Evolutionary conservation across 2,888 invertebrate species (phyloP), one percentile per base, ranked within the genome.

Genomic region (Pristionchus exspectatus): DNA sequence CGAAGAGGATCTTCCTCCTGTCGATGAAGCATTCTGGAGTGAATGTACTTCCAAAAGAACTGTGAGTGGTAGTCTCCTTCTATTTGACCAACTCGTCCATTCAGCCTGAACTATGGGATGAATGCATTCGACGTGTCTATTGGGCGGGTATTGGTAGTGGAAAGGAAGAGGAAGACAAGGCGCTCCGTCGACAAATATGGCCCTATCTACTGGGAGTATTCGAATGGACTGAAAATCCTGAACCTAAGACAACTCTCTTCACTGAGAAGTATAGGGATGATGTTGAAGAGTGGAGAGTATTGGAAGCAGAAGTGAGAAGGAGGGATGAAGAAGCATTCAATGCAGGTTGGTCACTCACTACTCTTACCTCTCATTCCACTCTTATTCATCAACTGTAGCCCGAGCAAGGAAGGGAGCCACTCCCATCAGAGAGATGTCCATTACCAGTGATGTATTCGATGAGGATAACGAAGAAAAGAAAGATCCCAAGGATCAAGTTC

Each of bases 221-320:
- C 89, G 90, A 90, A 30, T 94, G 94, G 94, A 69, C 91, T 54
- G 94, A 94, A 38, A 90, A 92, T 44, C 90, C 93, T 24, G 93
- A 92, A 54, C 89, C 91, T 7, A 92, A 92, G 84, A 91, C 93
- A 24, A 90, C 91, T 18, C 88, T 90, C 30, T 92, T 93, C 88
- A 92, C 92, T 14, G 90, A 90, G 44, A 90, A 87, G 77, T 94
- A 94, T 86, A 54, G 91, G 63, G 63, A 88, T 33, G 93, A 93
- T 0, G 97, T 98, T 97, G 97, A 98, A 0, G 98, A 98, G 95
- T 98, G 98, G 98, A 95, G 98, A 90, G 98, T 98, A 0, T 97
- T 98, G 0, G 98, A 98, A 95, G 98, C 98, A 0, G 98, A 98
- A 91, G 97, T 98, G 0, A 96, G 97, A 86, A 97, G 97, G 95